These are phyloP conservation scores for Solenodon paradoxus DNA, from an alignment of 2,113 vertebrate species.

Conservation along the genomic window DNA sequence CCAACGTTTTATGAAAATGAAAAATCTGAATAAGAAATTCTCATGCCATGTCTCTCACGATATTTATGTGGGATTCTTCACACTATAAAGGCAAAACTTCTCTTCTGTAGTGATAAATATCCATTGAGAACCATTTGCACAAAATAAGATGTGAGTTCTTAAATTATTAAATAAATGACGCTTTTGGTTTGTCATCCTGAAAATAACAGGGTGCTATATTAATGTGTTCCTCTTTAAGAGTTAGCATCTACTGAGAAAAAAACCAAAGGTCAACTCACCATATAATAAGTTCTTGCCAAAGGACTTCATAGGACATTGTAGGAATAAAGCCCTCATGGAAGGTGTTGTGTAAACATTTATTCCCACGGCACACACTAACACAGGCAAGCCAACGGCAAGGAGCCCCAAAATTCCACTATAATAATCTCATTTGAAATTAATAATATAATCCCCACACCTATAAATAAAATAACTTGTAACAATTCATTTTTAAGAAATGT, in stretches of 20 bases:
- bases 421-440: constrained; percentile 10
- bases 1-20: not conserved
- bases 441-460: not conserved
- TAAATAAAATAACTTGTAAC: not conserved
- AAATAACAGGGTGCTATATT: constrained; percentile 25
- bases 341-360: not conserved
- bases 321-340: not conserved
- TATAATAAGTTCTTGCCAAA: constrained; percentile 4
- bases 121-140: constrained; percentile 8
- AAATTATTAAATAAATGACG: constrained; percentile 51
- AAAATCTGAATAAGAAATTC: not conserved
- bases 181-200: constrained; percentile 34
- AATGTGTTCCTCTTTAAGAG: not conserved
- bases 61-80: not conserved
- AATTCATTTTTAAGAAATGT: constrained; percentile 40
- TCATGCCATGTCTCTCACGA: not conserved
- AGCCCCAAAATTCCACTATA: not conserved
- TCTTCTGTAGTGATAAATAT: constrained; percentile 20
- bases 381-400: not conserved
- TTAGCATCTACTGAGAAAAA: constrained; percentile 14
- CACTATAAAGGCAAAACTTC: not conserved
- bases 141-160: constrained; percentile 6
- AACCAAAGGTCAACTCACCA: not conserved
- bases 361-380: not conserved
- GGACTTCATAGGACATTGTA: not conserved